A percentile compares a stretch with the other conserved stretches of the same genome.
Conservation (phyloP, 2,888 invertebrate genomes). For the Spilarctia lutea region DNA sequence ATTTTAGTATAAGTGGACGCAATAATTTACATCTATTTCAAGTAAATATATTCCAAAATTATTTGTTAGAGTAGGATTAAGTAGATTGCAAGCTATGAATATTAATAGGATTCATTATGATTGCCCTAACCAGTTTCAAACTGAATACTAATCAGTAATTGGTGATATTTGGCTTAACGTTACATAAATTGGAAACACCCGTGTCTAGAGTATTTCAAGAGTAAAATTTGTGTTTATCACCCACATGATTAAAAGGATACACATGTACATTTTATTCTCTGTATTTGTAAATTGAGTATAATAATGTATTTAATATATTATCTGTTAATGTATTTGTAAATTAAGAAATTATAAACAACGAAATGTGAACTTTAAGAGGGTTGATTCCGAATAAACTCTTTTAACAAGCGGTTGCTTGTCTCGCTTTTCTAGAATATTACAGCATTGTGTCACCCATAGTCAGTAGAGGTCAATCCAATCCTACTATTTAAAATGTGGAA, state of each 20-base stretch:
- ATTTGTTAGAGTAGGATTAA: constrained; percentile 30
- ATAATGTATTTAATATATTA: too few species aligned
- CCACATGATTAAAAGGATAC: too few species aligned
- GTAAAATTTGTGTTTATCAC: not conserved
- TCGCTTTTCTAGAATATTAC: too few species aligned
- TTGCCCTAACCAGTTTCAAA: constrained; percentile 44
- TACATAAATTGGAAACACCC: constrained; percentile 19
- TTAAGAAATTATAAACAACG: too few species aligned
- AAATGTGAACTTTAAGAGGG: too few species aligned
- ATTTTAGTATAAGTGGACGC: not conserved
- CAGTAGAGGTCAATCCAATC: too few species aligned
- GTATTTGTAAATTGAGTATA: too few species aligned
- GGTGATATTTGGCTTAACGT: constrained; percentile 29
- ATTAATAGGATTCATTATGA: constrained; percentile 56
- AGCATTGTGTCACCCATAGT: too few species aligned
- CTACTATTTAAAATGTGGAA: too few species aligned
- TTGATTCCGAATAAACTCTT: too few species aligned
- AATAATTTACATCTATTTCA: not conserved
- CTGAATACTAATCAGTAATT: constrained; percentile 54
- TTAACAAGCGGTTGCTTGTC: too few species aligned
- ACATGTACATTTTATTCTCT: not conserved
- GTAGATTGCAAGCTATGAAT: constrained; percentile 57
- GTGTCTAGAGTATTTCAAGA: not conserved
- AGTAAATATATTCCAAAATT: constrained; percentile 26
- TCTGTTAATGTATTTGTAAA: too few species aligned